phyloP scores from a whole-genome alignment of 2,797 vertebrate species.

The Monodelphis domestica region DNA sequence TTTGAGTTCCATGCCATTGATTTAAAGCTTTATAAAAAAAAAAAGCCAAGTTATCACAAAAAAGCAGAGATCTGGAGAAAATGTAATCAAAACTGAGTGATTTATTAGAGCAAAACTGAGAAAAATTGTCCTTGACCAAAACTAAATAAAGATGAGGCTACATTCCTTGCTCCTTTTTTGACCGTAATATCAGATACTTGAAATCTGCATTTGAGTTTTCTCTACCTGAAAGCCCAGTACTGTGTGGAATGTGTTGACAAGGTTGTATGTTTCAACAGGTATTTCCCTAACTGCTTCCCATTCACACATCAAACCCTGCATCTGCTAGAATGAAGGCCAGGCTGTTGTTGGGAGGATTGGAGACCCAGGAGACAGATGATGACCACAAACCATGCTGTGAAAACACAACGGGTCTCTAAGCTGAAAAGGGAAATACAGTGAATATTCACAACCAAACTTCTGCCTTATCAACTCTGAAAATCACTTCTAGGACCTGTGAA shows the following conservation, averaged over 20 bases:
- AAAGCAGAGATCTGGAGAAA: too few relatives aligned
- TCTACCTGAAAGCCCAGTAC: conserved; percentile 85
- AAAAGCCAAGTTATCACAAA: too few relatives aligned
- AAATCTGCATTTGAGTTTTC: not conserved
- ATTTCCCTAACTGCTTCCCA: too few relatives aligned
- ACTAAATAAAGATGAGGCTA: too few relatives aligned
- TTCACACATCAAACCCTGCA: too few relatives aligned
- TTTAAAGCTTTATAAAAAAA: too few relatives aligned
- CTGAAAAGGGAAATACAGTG: conserved; percentile 64
- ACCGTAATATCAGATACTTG: too few relatives aligned
- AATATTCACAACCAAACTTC: not conserved
- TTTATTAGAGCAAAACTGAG: too few relatives aligned
- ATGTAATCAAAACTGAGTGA: too few relatives aligned
- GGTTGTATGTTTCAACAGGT: conserved; percentile 73
- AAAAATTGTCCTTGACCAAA: too few relatives aligned
- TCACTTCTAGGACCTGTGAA: not conserved
- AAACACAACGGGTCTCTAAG: conserved; percentile 60
- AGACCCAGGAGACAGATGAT: conserved; percentile 91
- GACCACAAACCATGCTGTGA: conserved; percentile 83
- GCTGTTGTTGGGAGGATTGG: conserved; percentile 88
- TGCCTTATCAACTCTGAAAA: not conserved
- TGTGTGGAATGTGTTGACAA: conserved; percentile 72
- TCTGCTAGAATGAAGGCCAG: conserved; percentile 90
- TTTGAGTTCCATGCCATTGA: too few relatives aligned
- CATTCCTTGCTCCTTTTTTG: too few relatives aligned